A percentile compares a stretch with the other conserved stretches of the same genome.
phyloP scores from a whole-genome alignment of 2,113 vertebrate species.

The Uria aalge region DNA sequence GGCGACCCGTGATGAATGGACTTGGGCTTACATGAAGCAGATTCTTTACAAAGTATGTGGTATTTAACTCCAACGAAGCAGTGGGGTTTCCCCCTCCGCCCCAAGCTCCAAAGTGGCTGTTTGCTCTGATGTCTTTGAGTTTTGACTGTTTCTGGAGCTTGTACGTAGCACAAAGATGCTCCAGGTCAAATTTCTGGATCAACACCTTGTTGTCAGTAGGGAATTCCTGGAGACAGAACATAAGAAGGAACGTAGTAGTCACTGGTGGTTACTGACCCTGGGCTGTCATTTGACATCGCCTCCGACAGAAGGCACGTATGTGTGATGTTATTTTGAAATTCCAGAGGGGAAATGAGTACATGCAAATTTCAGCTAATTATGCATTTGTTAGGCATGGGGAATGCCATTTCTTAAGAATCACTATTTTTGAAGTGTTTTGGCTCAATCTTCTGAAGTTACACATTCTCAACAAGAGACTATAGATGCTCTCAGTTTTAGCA shows the following conservation, averaged over 20 bases:
- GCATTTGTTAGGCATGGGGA: not conserved
- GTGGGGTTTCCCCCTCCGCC: not conserved
- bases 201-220: not conserved
- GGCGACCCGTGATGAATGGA: not conserved
- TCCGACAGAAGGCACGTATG: not conserved
- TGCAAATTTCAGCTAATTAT: not conserved
- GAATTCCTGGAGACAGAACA: not conserved
- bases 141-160: not conserved
- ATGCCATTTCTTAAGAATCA: not conserved
- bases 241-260: not conserved
- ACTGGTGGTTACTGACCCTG: not conserved
- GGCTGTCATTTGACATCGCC: not conserved
- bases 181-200: not conserved
- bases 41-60: not conserved
- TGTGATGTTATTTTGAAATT: not conserved
- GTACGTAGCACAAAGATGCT: fast-evolving
- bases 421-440: not conserved
- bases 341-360: not conserved
- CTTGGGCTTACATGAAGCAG: not conserved
- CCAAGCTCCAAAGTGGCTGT: not conserved
- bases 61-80: not conserved
- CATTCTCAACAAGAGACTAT: not conserved
- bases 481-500: not conserved
- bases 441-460: not conserved
- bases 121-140: not conserved